Evolutionary conservation across 2,888 invertebrate species (phyloP), one percentile per base, ranked within the genome.

Genomic region (Ophion ellenae): DNA sequence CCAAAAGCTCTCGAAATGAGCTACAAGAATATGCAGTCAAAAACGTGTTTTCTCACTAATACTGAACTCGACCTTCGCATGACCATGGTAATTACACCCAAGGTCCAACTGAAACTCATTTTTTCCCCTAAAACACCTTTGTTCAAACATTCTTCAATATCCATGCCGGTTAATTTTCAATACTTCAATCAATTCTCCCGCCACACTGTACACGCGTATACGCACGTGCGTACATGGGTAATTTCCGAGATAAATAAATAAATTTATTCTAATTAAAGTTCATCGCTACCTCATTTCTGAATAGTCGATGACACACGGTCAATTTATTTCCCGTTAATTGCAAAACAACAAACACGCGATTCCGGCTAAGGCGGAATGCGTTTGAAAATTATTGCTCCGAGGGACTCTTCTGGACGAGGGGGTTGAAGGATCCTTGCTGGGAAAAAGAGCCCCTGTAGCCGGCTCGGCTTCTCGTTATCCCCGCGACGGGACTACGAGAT

Each of bases 301-400:
- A 53, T 17, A 2, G 5, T 53, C 53, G 17, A 53, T 17, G 17
- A 14, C 5, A 14, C 53, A 17, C 17, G 14, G 1, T 53, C 53
- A 5, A 53, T 53, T 14, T 53, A 53, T 14, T 53, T 53, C 14
- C 11, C 53, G 53, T 17, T 53, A 17, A 53, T 53, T 17, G 53
- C 17, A 53, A 53, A 53, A 17, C 17, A 53, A 4, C 14, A 17
- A 53, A 2, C 53, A 17, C 4, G 17, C 53, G 53, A 53, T 53
- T 53, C 53, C 53, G 11, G 53, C 53, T 53, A 3, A 14, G 0
- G 53, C 53, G 53, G 53, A 53, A 53, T 45, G 45, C 67, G 11
- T 59, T 59, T n/a, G 40, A 57, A 63, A 83, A 24, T 32, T 71
- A 71, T 71, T 64, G 57, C 64, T 53, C 40, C 9, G 47, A 32